Conservation (phyloP, 2,113 vertebrate species). For the Coreoperca whiteheadi region DNA sequence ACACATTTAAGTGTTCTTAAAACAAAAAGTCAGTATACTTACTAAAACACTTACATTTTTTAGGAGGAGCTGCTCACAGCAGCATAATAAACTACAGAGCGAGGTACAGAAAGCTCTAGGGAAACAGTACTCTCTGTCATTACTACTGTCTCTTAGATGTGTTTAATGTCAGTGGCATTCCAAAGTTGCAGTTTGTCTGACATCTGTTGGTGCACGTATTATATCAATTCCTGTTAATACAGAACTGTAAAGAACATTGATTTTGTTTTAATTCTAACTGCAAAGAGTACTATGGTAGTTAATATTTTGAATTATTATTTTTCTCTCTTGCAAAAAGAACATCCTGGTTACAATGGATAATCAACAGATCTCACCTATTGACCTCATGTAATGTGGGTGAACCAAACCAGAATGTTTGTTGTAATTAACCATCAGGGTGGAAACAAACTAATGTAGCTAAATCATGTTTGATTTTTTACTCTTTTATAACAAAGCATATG, state of each 20-base stretch:
- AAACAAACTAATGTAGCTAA: too few species aligned
- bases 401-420: not conserved
- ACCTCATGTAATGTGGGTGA: not conserved
- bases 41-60: too few species aligned
- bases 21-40: too few species aligned
- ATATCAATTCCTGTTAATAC: not conserved
- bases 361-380: not conserved
- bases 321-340: too few species aligned
- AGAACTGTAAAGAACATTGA: not conserved
- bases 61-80: too few species aligned
- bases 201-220: not conserved
- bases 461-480: conserved; percentile 25
- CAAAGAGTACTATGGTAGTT: not conserved
- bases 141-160: too few species aligned
- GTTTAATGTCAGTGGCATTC: not conserved
- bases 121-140: not conserved
- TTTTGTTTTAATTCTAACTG: too few species aligned
- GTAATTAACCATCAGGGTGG: not conserved
- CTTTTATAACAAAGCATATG: conserved; percentile 54
- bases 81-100: not conserved
- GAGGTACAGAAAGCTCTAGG: not conserved
- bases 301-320: too few species aligned
- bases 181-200: not conserved
- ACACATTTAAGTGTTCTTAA: too few species aligned
- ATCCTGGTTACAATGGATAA: not conserved